Conservation (phyloP, 1,140 invertebrate genomes). For the Cydia amplana region DNA sequence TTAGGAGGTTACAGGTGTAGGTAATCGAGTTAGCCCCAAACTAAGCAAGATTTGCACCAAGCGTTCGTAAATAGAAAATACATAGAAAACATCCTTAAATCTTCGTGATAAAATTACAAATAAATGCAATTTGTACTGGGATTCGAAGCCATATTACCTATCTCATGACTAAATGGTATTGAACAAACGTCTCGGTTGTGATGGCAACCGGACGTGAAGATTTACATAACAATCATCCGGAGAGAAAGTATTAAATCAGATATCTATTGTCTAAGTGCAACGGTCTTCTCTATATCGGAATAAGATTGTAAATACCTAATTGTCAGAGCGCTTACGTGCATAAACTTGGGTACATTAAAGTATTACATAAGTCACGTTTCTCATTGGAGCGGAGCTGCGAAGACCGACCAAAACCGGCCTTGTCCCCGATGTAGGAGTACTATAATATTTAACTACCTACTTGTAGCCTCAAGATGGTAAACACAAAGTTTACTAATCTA, state of each 20-base stretch:
- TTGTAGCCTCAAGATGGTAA: neutral
- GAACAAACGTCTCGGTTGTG: neutral
- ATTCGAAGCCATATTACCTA: neutral
- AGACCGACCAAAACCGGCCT: constrained; percentile 21
- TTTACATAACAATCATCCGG: neutral
- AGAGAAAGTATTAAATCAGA: constrained; percentile 13
- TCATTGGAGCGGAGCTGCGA: neutral
- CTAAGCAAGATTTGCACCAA: too few relatives aligned
- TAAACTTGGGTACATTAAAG: neutral
- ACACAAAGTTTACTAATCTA: constrained; percentile 12
- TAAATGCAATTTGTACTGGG: neutral
- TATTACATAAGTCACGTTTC: constrained; percentile 28
- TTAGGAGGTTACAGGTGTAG: too few relatives aligned
- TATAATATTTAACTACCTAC: neutral
- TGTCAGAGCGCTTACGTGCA: neutral
- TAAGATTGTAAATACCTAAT: neutral
- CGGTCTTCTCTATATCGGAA: neutral
- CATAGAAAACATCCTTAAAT: too few relatives aligned
- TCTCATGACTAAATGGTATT: neutral
- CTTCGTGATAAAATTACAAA: neutral
- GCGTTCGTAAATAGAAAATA: too few relatives aligned
- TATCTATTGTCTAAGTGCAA: constrained; percentile 3
- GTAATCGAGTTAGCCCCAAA: too few relatives aligned
- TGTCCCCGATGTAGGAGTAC: constrained; percentile 8
- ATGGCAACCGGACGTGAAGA: neutral